Percentiles rank a stretch among this genome's conserved stretches.
Conservation (phyloP, 2,797 vertebrate species). For the Eospalax fontanierii region DNA sequence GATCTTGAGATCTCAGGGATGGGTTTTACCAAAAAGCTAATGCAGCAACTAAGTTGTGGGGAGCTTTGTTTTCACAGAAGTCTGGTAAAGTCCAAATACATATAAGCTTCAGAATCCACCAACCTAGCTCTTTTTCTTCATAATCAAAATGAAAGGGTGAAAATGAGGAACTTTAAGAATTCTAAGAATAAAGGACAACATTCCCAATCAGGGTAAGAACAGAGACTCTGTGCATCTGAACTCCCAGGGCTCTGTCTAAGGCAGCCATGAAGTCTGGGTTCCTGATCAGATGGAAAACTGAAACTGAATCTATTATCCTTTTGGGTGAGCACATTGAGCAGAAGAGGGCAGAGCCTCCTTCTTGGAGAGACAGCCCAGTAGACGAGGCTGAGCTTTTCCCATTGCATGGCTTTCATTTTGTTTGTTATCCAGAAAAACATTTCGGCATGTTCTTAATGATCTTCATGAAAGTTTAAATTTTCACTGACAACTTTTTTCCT, state of each 20-base stretch:
- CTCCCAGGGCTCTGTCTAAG: not conserved
- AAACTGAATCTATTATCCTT: not conserved
- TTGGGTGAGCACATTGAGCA: not conserved
- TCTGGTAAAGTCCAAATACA: not conserved
- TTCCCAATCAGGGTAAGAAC: not conserved
- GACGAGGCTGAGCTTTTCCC: not conserved
- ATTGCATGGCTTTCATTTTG: not conserved
- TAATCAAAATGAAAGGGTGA: not conserved
- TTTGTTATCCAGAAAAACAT: constrained; percentile 3
- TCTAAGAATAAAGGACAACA: not conserved
- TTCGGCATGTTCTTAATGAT: not conserved
- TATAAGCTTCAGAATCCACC: not conserved
- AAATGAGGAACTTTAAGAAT: constrained; percentile 15
- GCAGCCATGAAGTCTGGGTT: not conserved
- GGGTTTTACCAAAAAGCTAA: constrained; percentile 1
- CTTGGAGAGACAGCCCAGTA: not conserved
- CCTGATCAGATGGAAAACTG: not conserved
- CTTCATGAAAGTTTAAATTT: constrained; percentile 19
- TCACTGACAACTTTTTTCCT: constrained; percentile 15
- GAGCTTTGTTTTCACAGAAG: not conserved
- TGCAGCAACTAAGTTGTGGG: not conserved
- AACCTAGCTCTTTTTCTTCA: not conserved
- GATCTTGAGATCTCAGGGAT: not conserved
- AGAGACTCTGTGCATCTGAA: not conserved
- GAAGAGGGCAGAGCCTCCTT: not conserved